Evolutionary conservation across 2,888 invertebrate species (phyloP).

Genomic region (Ochropleura leucogaster): DNA sequence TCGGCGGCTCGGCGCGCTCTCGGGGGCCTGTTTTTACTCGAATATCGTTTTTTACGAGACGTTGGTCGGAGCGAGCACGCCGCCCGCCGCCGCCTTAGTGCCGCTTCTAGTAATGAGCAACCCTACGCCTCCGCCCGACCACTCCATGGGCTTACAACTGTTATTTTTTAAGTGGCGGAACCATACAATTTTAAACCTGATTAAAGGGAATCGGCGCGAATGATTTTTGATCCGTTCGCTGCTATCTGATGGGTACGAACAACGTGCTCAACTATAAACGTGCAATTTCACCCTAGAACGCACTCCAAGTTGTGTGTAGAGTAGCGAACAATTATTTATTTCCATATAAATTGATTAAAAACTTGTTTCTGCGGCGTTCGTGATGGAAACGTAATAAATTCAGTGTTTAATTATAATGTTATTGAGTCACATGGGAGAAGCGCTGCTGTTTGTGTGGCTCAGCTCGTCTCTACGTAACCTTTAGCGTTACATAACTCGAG

Average conservation of each 20-base stretch:
- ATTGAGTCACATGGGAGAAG: constrained; percentile 33
- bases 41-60: constrained; percentile 76
- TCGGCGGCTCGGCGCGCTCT: constrained; percentile 68
- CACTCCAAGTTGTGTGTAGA: constrained; percentile 7
- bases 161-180: constrained; percentile 59
- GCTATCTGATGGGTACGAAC: constrained; percentile 11
- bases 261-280: constrained; percentile 22
- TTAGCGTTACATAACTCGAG: constrained; percentile 28
- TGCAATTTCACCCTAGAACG: constrained; percentile 27
- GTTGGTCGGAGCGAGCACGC: constrained; percentile 41
- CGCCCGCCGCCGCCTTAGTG: constrained; percentile 8
- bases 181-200: constrained; percentile 59
- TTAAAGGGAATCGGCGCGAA: constrained; percentile 50
- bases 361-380: constrained; percentile 29
- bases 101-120: constrained; percentile 70
- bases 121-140: constrained; percentile 62
- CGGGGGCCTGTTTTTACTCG: constrained; percentile 75
- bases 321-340: constrained; percentile 26
- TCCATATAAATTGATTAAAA: constrained; percentile 39
- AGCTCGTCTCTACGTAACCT: constrained; percentile 24
- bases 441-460: constrained; percentile 19
- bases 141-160: constrained; percentile 58
- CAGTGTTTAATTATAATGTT: constrained; percentile 35
- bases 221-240: constrained; percentile 30
- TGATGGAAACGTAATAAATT: constrained; percentile 42